Percentiles rank a stretch among this genome's conserved stretches.
Conservation (phyloP, 2,888 invertebrate species). For the Hydrotaea cyrtoneurina region DNA sequence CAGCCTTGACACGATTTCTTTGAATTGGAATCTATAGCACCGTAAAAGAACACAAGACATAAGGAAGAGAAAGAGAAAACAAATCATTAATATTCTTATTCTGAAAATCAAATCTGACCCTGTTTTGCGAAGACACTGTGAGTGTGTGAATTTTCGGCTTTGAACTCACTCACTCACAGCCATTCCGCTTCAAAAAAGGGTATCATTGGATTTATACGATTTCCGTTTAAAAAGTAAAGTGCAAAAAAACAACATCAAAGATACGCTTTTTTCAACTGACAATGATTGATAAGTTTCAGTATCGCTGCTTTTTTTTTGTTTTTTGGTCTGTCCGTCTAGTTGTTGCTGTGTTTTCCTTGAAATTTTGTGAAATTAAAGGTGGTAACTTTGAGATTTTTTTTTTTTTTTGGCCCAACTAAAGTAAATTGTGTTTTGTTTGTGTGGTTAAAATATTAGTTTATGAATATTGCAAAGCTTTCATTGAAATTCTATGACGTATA, state of each 20-base stretch:
- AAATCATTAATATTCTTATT: conserved; percentile 31
- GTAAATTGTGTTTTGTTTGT: conserved; percentile 38
- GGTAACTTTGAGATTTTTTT: conserved; percentile 51
- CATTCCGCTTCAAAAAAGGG: conserved; percentile 27
- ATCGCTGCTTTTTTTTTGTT: conserved; percentile 35
- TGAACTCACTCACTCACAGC: neutral
- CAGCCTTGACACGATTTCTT: conserved; percentile 90
- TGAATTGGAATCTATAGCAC: conserved; percentile 81
- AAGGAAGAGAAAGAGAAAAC: conserved; percentile 39
- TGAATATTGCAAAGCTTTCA: neutral
- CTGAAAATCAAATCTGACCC: conserved; percentile 24
- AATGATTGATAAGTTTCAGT: conserved; percentile 78
- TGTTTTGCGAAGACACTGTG: neutral
- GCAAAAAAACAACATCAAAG: conserved; percentile 54
- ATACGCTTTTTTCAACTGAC: conserved; percentile 66
- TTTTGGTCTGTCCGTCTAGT: neutral
- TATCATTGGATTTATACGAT: conserved; percentile 44
- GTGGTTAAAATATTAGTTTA: neutral
- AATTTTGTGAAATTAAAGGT: conserved; percentile 59
- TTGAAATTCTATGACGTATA: neutral
- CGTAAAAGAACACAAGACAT: conserved; percentile 23
- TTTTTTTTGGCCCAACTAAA: conserved; percentile 2
- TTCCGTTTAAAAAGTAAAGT: conserved; percentile 16
- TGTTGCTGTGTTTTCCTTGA: conserved; percentile 16
- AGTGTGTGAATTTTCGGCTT: conserved; percentile 10